Evolutionary conservation across 1,140 invertebrate species (phyloP), one percentile per base, ranked within the genome.

Genomic region (Euwallacea fornicatus): DNA sequence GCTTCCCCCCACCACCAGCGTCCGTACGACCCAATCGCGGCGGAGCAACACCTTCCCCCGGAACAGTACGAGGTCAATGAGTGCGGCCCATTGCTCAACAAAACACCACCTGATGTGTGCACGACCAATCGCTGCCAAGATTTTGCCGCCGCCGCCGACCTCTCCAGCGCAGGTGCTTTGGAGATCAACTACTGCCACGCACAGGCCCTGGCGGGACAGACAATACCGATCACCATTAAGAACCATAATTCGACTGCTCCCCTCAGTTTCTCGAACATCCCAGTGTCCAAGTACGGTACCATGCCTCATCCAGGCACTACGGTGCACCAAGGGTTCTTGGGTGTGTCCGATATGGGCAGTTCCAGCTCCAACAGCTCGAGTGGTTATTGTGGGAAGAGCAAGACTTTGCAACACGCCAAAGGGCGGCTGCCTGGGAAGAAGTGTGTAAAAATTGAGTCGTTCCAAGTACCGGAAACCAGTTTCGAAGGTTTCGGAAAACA

Each of bases 101-200:
- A 80, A 73, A 81, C 80, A 13, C 80, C 80, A 9, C 80, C 80
- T 7, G 80, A 81, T 68, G 79, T 81, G 8, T 81, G 79, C 73
- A 80, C 80, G 11, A 81, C 76, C 21, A 81, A 80, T 59, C 78
- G 79, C 47, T 79, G 77, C 66, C 74, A 78, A 42, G 80, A 81
- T 42, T 79, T 80, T 56, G 74, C 72, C 15, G 64, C 68, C 10
- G 68, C 71, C 65, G 71, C 72, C 65, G 46, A 63, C 21, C 42
- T 72, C 0, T 62, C 74, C 9, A 66, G 69, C 16, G 68, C 75
- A 10, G 76, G 73, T 10, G 66, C 76, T 9, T 71, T 76, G 6
- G 77, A 80, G 69, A 71, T 64, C 15, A 77, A 77, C 60, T 75
- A 69, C 56, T 72, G 66, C 16, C 66, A 62, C 44, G 42, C 69